Conservation (phyloP, 2,797 vertebrate genomes). For the Chaetophractus vellerosus region DNA sequence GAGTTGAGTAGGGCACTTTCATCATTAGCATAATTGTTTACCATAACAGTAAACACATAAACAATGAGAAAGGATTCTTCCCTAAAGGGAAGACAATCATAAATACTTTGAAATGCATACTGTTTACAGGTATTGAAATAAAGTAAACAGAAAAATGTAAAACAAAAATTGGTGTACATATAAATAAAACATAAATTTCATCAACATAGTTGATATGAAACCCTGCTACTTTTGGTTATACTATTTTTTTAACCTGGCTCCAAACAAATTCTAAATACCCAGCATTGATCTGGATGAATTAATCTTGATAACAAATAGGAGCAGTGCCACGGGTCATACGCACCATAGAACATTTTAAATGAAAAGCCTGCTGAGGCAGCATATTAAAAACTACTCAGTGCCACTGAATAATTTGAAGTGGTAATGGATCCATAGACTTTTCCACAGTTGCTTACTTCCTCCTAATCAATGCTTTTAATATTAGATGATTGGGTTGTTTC, state of each 20-base stretch:
- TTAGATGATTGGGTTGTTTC: neutral
- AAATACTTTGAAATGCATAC: slow-evolving; percentile 43
- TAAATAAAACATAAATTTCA: neutral
- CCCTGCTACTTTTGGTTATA: neutral
- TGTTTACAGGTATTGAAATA: neutral
- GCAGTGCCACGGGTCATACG: neutral
- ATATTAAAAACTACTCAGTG: neutral
- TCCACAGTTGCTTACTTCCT: neutral
- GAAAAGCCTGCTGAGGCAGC: neutral
- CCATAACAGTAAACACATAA: neutral
- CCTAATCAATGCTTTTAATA: slow-evolving; percentile 36
- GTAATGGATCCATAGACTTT: neutral
- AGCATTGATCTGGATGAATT: neutral
- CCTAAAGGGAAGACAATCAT: neutral
- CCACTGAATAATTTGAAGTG: neutral
- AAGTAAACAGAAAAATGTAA: neutral
- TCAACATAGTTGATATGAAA: neutral
- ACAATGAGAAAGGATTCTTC: neutral
- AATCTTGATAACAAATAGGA: neutral
- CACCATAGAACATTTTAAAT: neutral
- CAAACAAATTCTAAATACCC: neutral
- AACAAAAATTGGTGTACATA: neutral
- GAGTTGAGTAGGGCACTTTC: neutral
- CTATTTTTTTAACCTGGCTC: neutral
- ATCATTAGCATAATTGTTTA: neutral